These are phyloP conservation scores for Anguilla pacifica DNA, from an alignment of 2,797 vertebrate species.

Conservation along the genomic window DNA sequence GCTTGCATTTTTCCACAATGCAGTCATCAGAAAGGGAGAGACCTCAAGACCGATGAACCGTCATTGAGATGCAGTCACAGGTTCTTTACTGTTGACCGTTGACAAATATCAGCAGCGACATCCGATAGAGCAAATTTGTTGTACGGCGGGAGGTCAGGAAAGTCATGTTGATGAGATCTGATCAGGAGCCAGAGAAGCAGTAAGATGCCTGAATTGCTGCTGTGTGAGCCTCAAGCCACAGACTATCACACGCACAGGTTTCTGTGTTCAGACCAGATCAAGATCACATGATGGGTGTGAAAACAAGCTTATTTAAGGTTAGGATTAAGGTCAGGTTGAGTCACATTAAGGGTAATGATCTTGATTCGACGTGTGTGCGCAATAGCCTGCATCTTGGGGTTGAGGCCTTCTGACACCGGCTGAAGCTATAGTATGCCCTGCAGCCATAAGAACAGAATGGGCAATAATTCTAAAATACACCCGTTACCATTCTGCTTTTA, in stretches of 20 bases:
- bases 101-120: constrained; percentile 21
- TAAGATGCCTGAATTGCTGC: neutral
- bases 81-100: constrained; percentile 7
- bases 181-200: neutral
- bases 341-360: neutral
- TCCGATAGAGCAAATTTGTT: constrained; percentile 13
- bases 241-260: neutral
- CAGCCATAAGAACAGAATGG: neutral
- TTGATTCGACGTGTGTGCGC: neutral
- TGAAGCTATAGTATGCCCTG: neutral
- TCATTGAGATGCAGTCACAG: constrained; percentile 20
- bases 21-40: neutral
- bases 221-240: neutral
- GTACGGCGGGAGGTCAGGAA: constrained; percentile 1
- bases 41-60: neutral
- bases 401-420: neutral
- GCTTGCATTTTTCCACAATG: neutral
- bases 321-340: neutral
- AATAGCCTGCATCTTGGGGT: neutral
- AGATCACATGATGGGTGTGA: neutral
- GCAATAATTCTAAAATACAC: neutral
- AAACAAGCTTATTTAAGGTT: neutral
- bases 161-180: neutral
- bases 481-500: neutral
- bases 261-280: neutral